phyloP scores from a whole-genome alignment of 2,113 vertebrate species.

The Oryzias javanicus region DNA sequence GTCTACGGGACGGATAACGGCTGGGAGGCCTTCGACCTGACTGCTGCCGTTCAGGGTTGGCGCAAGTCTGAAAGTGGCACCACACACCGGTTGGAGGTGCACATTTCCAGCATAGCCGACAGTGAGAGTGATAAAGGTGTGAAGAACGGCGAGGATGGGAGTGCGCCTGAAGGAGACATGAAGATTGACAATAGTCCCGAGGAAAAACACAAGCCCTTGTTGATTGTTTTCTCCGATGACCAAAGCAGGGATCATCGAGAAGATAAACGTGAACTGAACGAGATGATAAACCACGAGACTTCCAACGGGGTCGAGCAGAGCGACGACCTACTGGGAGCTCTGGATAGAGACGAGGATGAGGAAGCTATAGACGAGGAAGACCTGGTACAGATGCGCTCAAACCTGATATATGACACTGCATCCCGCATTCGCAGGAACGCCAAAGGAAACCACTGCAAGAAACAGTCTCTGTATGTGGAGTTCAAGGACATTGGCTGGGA shows the following conservation, averaged over 20 bases:
- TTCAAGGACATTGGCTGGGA: constrained; percentile 99
- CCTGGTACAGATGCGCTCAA: constrained; percentile 92
- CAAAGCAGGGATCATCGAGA: constrained; percentile 86
- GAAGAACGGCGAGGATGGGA: constrained; percentile 61
- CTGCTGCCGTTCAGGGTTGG: constrained; percentile 84
- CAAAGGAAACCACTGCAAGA: constrained; percentile 95
- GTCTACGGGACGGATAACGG: constrained; percentile 85
- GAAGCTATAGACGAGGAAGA: constrained; percentile 85
- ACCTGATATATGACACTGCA: constrained; percentile 92
- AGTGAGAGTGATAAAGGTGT: constrained; percentile 31
- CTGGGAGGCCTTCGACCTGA: constrained; percentile 95
- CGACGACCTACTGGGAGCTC: constrained; percentile 62
- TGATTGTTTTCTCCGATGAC: constrained; percentile 96
- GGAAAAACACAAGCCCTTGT: constrained; percentile 87
- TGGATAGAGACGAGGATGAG: constrained; percentile 51
- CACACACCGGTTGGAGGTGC: constrained; percentile 88
- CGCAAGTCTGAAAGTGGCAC: constrained; percentile 76
- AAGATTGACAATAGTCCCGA: constrained; percentile 86
- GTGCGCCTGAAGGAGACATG: constrained; percentile 74
- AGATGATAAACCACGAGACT: constrained; percentile 93
- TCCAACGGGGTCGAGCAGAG: constrained; percentile 70
- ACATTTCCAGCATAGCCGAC: constrained; percentile 81
- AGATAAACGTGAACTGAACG: constrained; percentile 85
- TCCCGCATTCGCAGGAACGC: constrained; percentile 92
- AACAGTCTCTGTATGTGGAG: constrained; percentile 89